Conservation (phyloP, 2,113 vertebrate genomes). For the Cottus gobio region DNA sequence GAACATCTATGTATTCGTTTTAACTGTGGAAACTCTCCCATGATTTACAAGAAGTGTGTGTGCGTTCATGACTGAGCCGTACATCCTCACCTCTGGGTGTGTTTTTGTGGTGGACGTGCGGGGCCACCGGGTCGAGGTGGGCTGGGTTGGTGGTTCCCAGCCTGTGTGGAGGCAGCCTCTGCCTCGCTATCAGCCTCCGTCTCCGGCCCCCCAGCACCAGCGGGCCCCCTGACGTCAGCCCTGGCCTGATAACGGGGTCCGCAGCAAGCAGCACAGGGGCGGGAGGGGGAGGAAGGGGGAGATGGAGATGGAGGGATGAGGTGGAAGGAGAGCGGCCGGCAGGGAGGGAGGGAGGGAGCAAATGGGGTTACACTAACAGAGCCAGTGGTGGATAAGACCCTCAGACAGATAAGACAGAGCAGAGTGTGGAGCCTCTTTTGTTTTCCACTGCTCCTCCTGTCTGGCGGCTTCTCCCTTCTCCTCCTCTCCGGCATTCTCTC, state of each 20-base stretch:
- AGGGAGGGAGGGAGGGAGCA: conserved; percentile 53
- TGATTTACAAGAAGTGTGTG: background rate
- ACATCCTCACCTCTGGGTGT: conserved; percentile 32
- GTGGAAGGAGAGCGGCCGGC: conserved; percentile 55
- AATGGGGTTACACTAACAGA: conserved; percentile 87
- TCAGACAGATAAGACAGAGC: conserved; percentile 83
- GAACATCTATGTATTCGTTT: background rate
- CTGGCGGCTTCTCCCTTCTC: conserved; percentile 72
- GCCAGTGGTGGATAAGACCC: conserved; percentile 82
- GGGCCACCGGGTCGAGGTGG: conserved; percentile 70
- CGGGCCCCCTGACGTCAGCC: conserved; percentile 80
- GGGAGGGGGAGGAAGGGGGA: background rate
- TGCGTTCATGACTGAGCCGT: background rate
- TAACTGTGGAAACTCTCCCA: background rate
- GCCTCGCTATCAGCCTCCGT: conserved; percentile 76
- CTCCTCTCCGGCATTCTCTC: conserved; percentile 54
- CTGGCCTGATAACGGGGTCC: conserved; percentile 77
- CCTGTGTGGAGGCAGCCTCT: conserved; percentile 76
- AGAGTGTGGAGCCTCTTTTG: conserved; percentile 83
- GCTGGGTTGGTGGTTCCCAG: conserved; percentile 78
- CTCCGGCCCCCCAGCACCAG: conserved; percentile 77
- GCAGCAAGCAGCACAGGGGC: conserved; percentile 37
- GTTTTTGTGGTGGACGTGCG: conserved; percentile 72
- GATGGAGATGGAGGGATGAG: conserved; percentile 67
- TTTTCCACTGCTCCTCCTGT: conserved; percentile 82